Conservation (phyloP, 2,888 invertebrate species). For the Xanthorhoe spadicearia region DNA sequence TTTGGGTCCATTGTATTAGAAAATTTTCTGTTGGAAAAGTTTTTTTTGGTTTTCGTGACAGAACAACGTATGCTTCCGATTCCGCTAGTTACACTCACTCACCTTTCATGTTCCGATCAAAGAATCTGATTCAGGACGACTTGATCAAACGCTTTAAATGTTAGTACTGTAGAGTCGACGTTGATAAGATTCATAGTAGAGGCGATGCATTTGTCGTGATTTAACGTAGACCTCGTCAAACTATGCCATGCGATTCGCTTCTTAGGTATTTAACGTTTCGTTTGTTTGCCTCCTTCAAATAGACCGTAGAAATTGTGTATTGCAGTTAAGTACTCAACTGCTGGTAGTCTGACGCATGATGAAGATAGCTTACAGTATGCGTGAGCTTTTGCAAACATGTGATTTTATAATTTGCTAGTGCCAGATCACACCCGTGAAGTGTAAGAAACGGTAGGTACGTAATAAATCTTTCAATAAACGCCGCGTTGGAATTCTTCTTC, state of each 20-base stretch:
- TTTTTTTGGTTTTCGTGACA: no score
- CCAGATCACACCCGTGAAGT: conserved; percentile 21
- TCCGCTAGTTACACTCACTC: no score
- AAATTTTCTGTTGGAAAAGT: no score
- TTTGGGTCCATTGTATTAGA: no score
- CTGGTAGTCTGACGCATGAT: conserved; percentile 5
- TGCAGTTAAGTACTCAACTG: conserved; percentile 11
- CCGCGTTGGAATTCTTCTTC: conserved; percentile 37
- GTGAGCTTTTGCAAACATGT: not conserved
- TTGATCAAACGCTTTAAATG: no score
- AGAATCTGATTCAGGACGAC: no score
- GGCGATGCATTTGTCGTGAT: conserved; percentile 50
- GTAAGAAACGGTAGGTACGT: conserved; percentile 34
- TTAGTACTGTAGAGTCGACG: not conserved
- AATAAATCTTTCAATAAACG: conserved; percentile 47
- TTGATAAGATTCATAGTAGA: not conserved
- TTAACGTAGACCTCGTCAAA: conserved; percentile 61
- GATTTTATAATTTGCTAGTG: conserved; percentile 12
- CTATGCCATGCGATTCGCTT: conserved; percentile 58
- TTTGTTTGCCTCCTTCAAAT: conserved; percentile 40
- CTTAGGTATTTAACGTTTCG: conserved; percentile 47
- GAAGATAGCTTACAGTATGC: not conserved
- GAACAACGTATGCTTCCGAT: no score
- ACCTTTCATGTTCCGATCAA: no score
- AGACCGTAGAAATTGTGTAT: conserved; percentile 34